A percentile compares a stretch with the other conserved stretches of the same genome.
phyloP scores from a whole-genome alignment of 2,113 vertebrate species.

The Daphoenositta chrysoptera region DNA sequence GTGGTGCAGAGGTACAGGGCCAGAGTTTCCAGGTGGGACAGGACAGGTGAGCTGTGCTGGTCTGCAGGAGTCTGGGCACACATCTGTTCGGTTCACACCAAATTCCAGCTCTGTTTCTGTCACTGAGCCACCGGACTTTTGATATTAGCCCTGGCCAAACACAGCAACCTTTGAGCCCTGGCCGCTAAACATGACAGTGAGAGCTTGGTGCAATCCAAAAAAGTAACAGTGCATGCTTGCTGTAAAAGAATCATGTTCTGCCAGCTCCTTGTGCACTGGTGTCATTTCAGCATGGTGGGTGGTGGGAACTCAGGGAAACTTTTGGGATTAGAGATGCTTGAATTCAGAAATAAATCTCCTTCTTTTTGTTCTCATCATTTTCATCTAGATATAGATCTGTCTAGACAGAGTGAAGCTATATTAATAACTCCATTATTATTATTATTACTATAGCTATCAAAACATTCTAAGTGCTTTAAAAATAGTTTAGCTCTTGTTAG shows the following conservation, averaged over 20 bases:
- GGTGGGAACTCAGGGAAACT: neutral
- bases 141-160: neutral
- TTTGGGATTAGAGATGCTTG: neutral
- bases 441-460: slow-evolving; percentile 11
- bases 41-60: neutral
- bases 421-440: slow-evolving; percentile 35
- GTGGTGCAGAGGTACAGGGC: neutral
- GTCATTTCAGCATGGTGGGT: neutral
- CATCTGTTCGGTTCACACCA: neutral
- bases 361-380: slow-evolving; percentile 1
- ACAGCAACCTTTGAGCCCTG: neutral
- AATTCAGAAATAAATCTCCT: neutral
- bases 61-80: neutral
- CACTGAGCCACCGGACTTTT: neutral
- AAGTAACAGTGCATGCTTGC: neutral
- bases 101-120: neutral
- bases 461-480: slow-evolving; percentile 21
- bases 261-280: neutral
- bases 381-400: slow-evolving; percentile 24
- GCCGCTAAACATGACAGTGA: neutral
- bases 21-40: neutral
- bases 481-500: neutral
- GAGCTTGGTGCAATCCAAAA: neutral
- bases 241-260: neutral
- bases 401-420: slow-evolving; percentile 22